phyloP scores from a whole-genome alignment of 2,888 invertebrate genomes.

The Seladonia tumulorum region DNA sequence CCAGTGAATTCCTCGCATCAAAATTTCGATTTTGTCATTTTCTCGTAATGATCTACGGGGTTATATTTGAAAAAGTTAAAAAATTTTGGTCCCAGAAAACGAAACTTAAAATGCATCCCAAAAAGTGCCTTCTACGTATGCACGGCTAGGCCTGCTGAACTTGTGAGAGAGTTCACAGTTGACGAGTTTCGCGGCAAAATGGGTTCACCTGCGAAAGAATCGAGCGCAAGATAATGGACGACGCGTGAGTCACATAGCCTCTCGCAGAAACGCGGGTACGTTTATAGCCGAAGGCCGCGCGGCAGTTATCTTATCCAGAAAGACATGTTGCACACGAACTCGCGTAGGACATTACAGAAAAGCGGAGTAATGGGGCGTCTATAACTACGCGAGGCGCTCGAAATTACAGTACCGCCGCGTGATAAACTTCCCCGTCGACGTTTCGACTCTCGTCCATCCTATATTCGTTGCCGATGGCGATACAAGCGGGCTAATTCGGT shows the following conservation, averaged over 20 bases:
- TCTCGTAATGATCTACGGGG: too few species aligned
- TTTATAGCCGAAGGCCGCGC: slow-evolving; percentile 15
- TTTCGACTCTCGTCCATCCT: slow-evolving; percentile 16
- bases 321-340: slow-evolving; percentile 22
- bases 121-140: too few species aligned
- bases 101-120: too few species aligned
- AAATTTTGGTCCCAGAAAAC: too few species aligned
- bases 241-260: background rate
- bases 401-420: slow-evolving; percentile 8
- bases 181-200: background rate
- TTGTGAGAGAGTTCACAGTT: background rate
- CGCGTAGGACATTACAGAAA: slow-evolving; percentile 3
- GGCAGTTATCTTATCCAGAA: slow-evolving; percentile 32
- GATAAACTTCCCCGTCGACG: slow-evolving; percentile 14
- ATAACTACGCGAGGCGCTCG: slow-evolving; percentile 4
- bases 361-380: slow-evolving; percentile 9
- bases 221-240: background rate
- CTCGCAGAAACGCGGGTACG: background rate
- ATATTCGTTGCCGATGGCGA: slow-evolving; percentile 14
- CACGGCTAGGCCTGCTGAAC: background rate
- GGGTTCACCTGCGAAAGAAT: background rate
- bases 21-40: too few species aligned
- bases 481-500: slow-evolving; percentile 9
- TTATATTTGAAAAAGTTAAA: too few species aligned
- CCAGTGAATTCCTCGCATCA: too few species aligned